Evolutionary conservation across 2,113 vertebrate genomes (phyloP), one percentile per base, ranked within the genome.

Genomic region (Melanotaenia duboulayi): DNA sequence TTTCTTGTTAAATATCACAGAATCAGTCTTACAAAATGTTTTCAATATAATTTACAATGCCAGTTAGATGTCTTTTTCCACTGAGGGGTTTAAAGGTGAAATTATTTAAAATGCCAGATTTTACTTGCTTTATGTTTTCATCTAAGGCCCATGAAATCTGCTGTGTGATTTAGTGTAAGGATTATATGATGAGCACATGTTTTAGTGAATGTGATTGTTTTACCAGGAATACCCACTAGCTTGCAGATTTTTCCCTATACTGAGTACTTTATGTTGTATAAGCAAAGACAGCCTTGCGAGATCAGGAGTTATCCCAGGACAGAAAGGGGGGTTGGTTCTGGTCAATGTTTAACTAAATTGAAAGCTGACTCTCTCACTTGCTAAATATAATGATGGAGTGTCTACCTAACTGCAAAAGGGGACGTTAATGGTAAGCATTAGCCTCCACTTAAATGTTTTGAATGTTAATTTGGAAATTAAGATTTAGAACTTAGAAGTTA

Each of bases 381-480:
- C 52, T 67, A 7, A 44, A 17, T 55, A 55, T 20, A 0, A 66
- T 8, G n/a, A 48, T 48, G 44, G 39, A 56, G 65, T 46, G 55
- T 56, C 12, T 42, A 37, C 6, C 54, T 40, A 44, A 4, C 0
- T 4, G 25, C 11, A 67, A 39, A 42, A 55, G 51, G 32, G 25
- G 51, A 56, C 14, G 7, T 44, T 44, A 56, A 10, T 56, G 65
- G 51, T 56, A 56, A 66, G 64, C 35, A 42, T 44, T 32, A 46
- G 23, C 40, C 13, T 55, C n/a, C 37, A 59, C 39, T 23, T 1
- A 9, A 23, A 40, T 23, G 22, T 40, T 8, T 20, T 59, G n/a
- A 22, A n/a, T 57, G 55, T 39, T 22, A 20, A 23, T 1, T 56
- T 56, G 22, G 39, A 55, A 22, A 23, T 0, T 44, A 32, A 56